Base-by-base conservation (phyloP, 2,888 invertebrate species). In the Campoplex capitator region DNA sequence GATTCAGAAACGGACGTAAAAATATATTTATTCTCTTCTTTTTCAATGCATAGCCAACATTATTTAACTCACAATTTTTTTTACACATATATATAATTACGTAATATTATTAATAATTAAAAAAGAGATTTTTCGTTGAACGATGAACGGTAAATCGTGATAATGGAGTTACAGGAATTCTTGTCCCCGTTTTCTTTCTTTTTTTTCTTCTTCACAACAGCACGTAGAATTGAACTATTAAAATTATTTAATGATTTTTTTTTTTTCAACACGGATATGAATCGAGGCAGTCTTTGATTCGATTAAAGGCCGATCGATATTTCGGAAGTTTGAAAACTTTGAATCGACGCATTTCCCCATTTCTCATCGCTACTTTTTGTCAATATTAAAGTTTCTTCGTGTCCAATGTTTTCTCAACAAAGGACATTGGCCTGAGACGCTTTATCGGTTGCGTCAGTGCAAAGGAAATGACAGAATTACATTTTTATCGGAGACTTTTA, bases 11-110 rank as follows among this genome's bases (percentile, higher is more conserved):
- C 82, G 75, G 84, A 56, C 78, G 70, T 79, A 84, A 87, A 87
- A 87, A 84, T 84, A 87, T 87, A 87, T 87, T 87, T 87, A 48
- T 58, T 83, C 73, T 80, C 45, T 65, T 65, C 65, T 51, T 75
- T 51, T 16, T 75, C 73, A 54, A 42, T 51, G n/a, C 56, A 80
- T 58, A 56, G 23, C 54, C 38, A 71, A 73, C 35, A 48, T 48
- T 45, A 16, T 28, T 78, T 78, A 23, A 28, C 2, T 18, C 13
- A 35, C 23, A n/a, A 67, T 51, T 51, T 71, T 35, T 23, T 70
- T 23, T 23, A 23, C 23, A 38, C 35, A 23, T 23, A 68, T 68
- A 11, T 23, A 9, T 68, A 68, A 68, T 42, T 8, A 38, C 38
- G 42, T 38, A 4, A 7, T 6, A 48, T n/a, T 51, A 62, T 62